These are phyloP conservation scores for Tachyglossus aculeatus DNA, from an alignment of 2,797 vertebrate genomes.

Conservation along the genomic window DNA sequence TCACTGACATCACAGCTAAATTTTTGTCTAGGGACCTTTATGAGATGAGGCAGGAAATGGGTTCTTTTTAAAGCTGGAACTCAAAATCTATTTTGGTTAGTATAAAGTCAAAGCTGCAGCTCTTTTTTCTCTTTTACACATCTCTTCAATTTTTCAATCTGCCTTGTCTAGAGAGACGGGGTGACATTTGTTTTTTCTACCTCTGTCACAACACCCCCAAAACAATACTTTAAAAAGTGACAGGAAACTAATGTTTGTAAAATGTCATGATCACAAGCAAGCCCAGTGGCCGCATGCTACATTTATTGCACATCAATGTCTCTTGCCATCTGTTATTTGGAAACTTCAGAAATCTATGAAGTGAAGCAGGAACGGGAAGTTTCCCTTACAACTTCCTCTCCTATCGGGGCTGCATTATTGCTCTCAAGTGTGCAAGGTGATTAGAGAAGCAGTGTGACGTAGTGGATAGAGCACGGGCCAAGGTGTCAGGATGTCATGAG, in stretches of 20 bases:
- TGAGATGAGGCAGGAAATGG: too few relatives aligned
- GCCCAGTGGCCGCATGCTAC: constrained; percentile 66
- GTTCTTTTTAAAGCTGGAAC: constrained; percentile 47
- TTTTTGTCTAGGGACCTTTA: too few relatives aligned
- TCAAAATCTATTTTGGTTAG: constrained; percentile 45
- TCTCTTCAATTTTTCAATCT: constrained; percentile 64
- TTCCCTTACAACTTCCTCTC: constrained; percentile 11
- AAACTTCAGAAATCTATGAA: constrained; percentile 14
- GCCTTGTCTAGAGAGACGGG: constrained; percentile 30
- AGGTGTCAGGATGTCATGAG: too few relatives aligned
- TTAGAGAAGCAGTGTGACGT: too few relatives aligned
- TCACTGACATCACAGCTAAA: too few relatives aligned
- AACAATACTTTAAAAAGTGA: constrained; percentile 74
- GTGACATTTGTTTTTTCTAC: constrained; percentile 66
- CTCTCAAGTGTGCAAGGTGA: too few relatives aligned
- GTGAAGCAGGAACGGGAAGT: neutral
- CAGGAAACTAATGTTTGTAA: constrained; percentile 69
- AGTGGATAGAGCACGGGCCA: too few relatives aligned
- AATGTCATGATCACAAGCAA: constrained; percentile 72
- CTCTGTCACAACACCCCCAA: constrained; percentile 59
- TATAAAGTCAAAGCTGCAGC: constrained; percentile 12
- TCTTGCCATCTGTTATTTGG: constrained; percentile 31
- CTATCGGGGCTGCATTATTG: too few relatives aligned
- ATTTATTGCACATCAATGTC: constrained; percentile 61
- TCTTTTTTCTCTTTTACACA: constrained; percentile 24